Conservation (phyloP, 2,113 vertebrate species). For the Ornithorhynchus anatinus region DNA sequence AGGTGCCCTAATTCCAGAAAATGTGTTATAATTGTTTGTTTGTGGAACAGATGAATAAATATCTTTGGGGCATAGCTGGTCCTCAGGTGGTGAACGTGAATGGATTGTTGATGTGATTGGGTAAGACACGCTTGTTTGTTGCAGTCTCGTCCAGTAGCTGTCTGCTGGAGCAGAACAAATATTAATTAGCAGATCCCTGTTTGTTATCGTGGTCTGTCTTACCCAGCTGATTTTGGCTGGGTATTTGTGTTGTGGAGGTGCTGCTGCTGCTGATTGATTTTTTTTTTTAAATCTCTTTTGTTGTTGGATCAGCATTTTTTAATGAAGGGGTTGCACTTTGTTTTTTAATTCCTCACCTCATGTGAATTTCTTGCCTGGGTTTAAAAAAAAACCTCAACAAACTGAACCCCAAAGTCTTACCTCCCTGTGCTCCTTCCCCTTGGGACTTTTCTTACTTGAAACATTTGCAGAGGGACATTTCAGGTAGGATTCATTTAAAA, state of each 20-base stretch:
- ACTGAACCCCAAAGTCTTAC: neutral
- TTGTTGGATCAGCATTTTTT: slow-evolving; percentile 23
- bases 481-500: neutral
- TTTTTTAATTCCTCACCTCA: slow-evolving; percentile 12
- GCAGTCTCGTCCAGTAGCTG: slow-evolving; percentile 44
- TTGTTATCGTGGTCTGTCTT: slow-evolving; percentile 56
- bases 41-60: slow-evolving; percentile 72
- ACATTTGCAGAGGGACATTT: neutral
- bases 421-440: neutral
- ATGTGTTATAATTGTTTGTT: slow-evolving; percentile 75
- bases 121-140: slow-evolving; percentile 59
- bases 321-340: slow-evolving; percentile 2
- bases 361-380: slow-evolving; percentile 14
- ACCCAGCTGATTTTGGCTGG: slow-evolving; percentile 33
- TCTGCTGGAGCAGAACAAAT: slow-evolving; percentile 67
- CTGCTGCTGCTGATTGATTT: neutral
- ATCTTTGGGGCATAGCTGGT: slow-evolving; percentile 65
- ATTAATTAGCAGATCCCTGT: slow-evolving; percentile 64
- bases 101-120: slow-evolving; percentile 66
- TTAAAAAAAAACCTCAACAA: too few species aligned
- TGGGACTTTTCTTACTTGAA: neutral
- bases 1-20: slow-evolving; percentile 72
- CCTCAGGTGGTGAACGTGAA: slow-evolving; percentile 66
- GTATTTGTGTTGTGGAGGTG: too few species aligned
- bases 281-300: slow-evolving; percentile 4